phyloP scores from a whole-genome alignment of 53 echinoderm and acorn worm genomes.

The Arbacia lixula region DNA sequence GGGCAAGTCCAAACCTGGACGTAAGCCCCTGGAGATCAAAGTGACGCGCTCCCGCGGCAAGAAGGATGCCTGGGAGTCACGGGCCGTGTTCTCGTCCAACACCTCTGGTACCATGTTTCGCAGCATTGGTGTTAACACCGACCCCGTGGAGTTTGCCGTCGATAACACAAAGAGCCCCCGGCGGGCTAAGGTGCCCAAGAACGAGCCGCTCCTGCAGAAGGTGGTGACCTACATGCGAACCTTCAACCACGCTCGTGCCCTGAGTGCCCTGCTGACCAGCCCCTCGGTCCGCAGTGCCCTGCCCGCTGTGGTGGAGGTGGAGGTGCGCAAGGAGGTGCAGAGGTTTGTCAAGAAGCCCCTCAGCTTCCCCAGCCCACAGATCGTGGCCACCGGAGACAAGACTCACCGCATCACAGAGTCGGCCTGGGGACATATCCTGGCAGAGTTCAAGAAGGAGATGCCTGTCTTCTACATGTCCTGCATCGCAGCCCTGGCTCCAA shows the following conservation, averaged over 20 bases:
- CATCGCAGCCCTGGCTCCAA: conserved; percentile 48
- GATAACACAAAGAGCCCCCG: neutral
- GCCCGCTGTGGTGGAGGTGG: conserved; percentile 45
- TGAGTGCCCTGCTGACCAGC: conserved; percentile 52
- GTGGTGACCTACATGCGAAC: conserved; percentile 56
- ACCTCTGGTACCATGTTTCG: conserved; percentile 51
- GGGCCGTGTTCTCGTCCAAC: conserved; percentile 52
- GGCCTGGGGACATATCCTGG: conserved; percentile 53
- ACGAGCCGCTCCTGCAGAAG: conserved; percentile 53
- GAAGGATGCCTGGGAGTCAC: conserved; percentile 53
- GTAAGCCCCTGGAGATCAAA: conserved; percentile 52
- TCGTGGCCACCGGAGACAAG: conserved; percentile 53
- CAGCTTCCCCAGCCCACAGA: conserved; percentile 53
- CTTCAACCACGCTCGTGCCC: conserved; percentile 51
- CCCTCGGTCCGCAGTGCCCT: conserved; percentile 52
- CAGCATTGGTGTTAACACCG: conserved; percentile 56
- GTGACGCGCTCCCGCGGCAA: conserved; percentile 34
- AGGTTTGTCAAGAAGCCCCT: conserved; percentile 55
- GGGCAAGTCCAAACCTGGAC: conserved; percentile 36
- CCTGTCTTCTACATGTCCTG: conserved; percentile 56
- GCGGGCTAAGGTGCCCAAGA: conserved; percentile 52
- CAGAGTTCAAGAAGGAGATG: conserved; percentile 57
- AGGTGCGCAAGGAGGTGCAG: conserved; percentile 54
- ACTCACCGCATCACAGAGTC: conserved; percentile 59
- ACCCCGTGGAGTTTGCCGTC: conserved; percentile 35